A percentile compares a stretch with the other conserved stretches of the same genome.
Conservation (phyloP, 2,113 vertebrate genomes). For the Maccullochella peelii region DNA sequence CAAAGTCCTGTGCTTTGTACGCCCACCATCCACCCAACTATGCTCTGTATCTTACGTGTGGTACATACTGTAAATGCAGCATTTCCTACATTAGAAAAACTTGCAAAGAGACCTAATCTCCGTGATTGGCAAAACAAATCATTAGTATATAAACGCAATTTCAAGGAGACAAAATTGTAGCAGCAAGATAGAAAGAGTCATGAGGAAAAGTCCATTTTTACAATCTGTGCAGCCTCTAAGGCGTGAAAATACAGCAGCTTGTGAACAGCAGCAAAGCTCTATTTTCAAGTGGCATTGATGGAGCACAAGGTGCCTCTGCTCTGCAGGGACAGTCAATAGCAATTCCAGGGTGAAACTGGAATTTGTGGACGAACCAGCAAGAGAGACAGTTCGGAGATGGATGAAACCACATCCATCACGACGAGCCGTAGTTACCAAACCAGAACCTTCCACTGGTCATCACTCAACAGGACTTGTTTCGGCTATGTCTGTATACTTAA, state of each 20-base stretch:
- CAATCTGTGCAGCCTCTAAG: not conserved
- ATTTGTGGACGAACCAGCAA: constrained; percentile 48
- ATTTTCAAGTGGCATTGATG: constrained; percentile 45
- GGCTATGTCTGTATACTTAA: constrained; percentile 22
- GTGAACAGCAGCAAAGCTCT: constrained; percentile 10
- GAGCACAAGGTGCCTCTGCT: constrained; percentile 29
- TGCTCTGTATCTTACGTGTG: not conserved
- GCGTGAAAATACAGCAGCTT: constrained; percentile 19
- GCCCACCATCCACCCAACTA: not conserved
- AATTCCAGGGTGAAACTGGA: constrained; percentile 58
- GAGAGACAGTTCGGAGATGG: constrained; percentile 43
- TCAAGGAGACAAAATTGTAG: not conserved
- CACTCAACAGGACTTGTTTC: constrained; percentile 39
- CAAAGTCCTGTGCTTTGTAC: not conserved
- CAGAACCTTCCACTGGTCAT: constrained; percentile 58
- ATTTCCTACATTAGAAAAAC: not conserved
- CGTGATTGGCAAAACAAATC: constrained; percentile 1
- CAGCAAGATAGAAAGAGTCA: not conserved
- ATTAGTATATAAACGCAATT: not conserved
- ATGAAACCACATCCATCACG: constrained; percentile 60
- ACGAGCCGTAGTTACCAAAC: constrained; percentile 33
- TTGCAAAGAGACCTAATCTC: not conserved
- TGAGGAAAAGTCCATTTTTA: not conserved
- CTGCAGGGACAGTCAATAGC: constrained; percentile 49
- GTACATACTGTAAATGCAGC: not conserved